phyloP scores from a whole-genome alignment of 2,888 invertebrate genomes.

The Eudemis profundana region DNA sequence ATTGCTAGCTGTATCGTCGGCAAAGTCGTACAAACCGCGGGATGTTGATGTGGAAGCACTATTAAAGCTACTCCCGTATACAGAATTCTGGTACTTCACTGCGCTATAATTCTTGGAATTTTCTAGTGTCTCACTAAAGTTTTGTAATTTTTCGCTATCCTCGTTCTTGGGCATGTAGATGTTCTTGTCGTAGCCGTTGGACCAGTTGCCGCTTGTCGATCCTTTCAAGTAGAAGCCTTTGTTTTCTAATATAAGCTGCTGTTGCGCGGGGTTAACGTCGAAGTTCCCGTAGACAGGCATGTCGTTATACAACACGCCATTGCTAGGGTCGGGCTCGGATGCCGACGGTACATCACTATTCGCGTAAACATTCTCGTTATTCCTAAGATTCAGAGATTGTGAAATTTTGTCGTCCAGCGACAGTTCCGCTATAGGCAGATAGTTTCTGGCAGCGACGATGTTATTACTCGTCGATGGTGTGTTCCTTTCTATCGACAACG shows the following conservation, averaged over 20 bases:
- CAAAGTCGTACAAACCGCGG: slow-evolving; percentile 60
- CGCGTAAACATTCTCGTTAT: slow-evolving; percentile 68
- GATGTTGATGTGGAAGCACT: slow-evolving; percentile 57
- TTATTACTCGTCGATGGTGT: slow-evolving; percentile 49
- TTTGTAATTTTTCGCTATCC: slow-evolving; percentile 69
- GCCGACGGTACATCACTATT: slow-evolving; percentile 60
- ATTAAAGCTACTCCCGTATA: slow-evolving; percentile 55
- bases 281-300: slow-evolving; percentile 72
- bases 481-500: slow-evolving; percentile 61
- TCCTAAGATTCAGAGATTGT: slow-evolving; percentile 78
- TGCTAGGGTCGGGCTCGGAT: slow-evolving; percentile 50
- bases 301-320: slow-evolving; percentile 62
- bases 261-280: slow-evolving; percentile 68
- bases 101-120: slow-evolving; percentile 79
- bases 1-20: slow-evolving; percentile 72
- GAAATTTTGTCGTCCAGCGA: slow-evolving; percentile 81
- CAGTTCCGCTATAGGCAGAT: slow-evolving; percentile 71
- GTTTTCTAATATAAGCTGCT: slow-evolving; percentile 74
- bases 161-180: slow-evolving; percentile 76
- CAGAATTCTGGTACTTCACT: slow-evolving; percentile 72
- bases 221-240: slow-evolving; percentile 78
- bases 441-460: slow-evolving; percentile 57
- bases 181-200: slow-evolving; percentile 75
- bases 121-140: slow-evolving; percentile 73
- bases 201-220: slow-evolving; percentile 62